These are phyloP conservation scores for Gallinago paraguaiae DNA, from an alignment of 2,113 vertebrate genomes.

Conservation along the genomic window DNA sequence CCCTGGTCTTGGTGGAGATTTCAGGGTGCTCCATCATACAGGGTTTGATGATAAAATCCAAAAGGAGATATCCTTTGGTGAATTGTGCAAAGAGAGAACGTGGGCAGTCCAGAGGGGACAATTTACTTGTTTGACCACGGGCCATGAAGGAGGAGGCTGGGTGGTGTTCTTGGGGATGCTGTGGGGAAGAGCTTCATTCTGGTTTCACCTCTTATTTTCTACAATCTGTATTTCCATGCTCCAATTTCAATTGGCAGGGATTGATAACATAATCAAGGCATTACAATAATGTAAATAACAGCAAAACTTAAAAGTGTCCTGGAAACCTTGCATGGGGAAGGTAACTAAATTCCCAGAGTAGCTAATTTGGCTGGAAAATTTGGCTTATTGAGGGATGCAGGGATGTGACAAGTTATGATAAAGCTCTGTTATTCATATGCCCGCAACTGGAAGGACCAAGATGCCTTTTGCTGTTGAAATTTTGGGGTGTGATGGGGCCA, in stretches of 20 bases:
- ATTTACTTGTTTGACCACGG: neutral
- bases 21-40: fast-evolving
- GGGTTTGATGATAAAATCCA: neutral
- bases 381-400: neutral
- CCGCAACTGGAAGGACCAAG: neutral
- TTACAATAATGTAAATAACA: neutral
- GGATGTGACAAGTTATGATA: neutral
- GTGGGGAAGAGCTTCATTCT: neutral
- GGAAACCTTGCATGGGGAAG: neutral
- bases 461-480: fast-evolving
- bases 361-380: neutral
- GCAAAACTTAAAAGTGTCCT: neutral
- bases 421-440: neutral
- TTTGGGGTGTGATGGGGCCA: neutral
- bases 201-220: neutral
- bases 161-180: neutral
- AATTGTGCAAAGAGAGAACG: neutral
- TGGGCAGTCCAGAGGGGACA: neutral
- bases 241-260: neutral
- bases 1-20: too few species aligned
- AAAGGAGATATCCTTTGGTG: neutral
- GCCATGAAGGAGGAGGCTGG: neutral
- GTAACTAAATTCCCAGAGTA: neutral
- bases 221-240: neutral
- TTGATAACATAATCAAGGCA: fast-evolving